These are phyloP conservation scores for Phymanthus crucifer DNA, from an alignment of 92 coral and sea anemone genomes.

Conservation along the genomic window DNA sequence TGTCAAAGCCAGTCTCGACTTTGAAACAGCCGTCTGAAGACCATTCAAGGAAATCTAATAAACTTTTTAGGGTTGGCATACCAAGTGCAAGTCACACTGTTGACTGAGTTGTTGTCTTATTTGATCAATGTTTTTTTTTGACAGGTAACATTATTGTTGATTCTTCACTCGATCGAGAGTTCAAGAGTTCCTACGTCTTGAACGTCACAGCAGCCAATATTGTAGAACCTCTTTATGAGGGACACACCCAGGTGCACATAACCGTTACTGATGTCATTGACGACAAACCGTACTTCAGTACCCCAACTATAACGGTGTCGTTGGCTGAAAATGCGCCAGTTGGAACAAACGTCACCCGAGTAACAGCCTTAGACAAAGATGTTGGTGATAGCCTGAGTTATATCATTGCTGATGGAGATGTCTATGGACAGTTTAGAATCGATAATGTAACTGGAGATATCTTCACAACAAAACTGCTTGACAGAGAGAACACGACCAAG, in stretches of 20 bases:
- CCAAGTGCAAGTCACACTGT: too few species aligned
- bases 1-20: too few species aligned
- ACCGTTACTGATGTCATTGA: slow-evolving; percentile 83
- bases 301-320: slow-evolving; percentile 39
- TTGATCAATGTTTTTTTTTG: not conserved
- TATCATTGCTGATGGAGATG: slow-evolving; percentile 57
- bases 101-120: not conserved
- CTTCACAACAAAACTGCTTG: slow-evolving; percentile 46
- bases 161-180: slow-evolving; percentile 76
- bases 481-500: slow-evolving; percentile 75
- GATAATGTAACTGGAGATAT: slow-evolving; percentile 74
- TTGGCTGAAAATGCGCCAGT: slow-evolving; percentile 62
- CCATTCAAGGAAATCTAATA: too few species aligned
- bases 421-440: slow-evolving; percentile 61
- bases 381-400: slow-evolving; percentile 66
- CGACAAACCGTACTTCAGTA: slow-evolving; percentile 67
- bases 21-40: too few species aligned
- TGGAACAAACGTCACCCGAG: slow-evolving; percentile 54
- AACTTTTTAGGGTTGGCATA: too few species aligned
- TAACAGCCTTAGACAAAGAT: slow-evolving; percentile 73
- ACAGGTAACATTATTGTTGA: slow-evolving; percentile 80
- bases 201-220: slow-evolving; percentile 79
- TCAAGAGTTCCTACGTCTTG: slow-evolving; percentile 61
- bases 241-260: slow-evolving; percentile 61
- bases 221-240: slow-evolving; percentile 60